Evolutionary conservation across 1,140 invertebrate species (phyloP), one percentile per base, ranked within the genome.

Genomic region (Drosophila ironensis): DNA sequence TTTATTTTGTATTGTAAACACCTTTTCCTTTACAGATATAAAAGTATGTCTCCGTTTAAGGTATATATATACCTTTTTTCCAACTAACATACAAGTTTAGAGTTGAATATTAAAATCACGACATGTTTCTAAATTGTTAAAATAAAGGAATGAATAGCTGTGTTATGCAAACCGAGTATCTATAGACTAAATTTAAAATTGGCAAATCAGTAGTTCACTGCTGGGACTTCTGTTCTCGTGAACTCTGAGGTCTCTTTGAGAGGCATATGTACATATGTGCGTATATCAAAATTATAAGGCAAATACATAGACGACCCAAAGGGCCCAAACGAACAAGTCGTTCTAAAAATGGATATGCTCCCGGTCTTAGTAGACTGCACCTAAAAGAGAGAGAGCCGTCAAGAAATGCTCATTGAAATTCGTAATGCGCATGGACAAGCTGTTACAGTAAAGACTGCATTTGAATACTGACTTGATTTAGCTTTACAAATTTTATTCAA

Each of bases 301-400:
- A 47, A 35, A 52, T 27, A 30, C 25, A 44, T 45, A 17, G 27
- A 11, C 22, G 3, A 20, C 11, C 25, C 24, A 28, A 30, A 53
- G 40, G 35, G 19, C 14, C 41, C 30, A 42, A 68, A 25, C 27
- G 42, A 63, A 52, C 42, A 17, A 82, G 41, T 25, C 40, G 48
- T 70, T 66, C 69, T 72, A 84, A 66, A 82, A 82, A 77, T 77
- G 63, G 57, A 84, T 57, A 70, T n/a, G n/a, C 57, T 70, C 24
- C 48, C 22, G 50, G 45, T 45, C 24, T 19, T 8, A 61, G 56
- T 16, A 20, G 41, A 68, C 22, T 17, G 20, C 16, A 40, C 51
- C 17, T 28, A 53, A 51, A 28, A 59, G 22, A 46, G 53, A 20
- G 47, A 42, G 35, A 16, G 20, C 40, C 28, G 12, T 51, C n/a